Evolutionary conservation across 2,888 invertebrate genomes (phyloP).

Genomic region (Drosophila emarginata): DNA sequence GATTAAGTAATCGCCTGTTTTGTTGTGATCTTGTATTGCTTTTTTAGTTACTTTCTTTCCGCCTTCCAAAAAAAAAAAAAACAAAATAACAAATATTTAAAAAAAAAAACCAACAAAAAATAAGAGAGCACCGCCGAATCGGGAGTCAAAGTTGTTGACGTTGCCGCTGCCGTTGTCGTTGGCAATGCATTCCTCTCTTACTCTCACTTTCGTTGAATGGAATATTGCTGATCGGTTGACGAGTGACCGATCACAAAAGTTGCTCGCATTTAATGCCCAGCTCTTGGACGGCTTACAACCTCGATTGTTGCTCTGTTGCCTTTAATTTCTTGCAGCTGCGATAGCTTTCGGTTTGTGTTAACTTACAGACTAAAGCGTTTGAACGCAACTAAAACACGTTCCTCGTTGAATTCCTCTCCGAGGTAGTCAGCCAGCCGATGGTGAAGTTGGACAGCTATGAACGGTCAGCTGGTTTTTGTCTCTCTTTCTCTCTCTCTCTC

Average conservation of each 20-base stretch:
- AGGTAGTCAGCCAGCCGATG: constrained; percentile 4
- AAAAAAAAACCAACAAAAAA: constrained; percentile 10
- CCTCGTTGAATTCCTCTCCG: constrained; percentile 63
- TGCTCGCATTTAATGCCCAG: constrained; percentile 56
- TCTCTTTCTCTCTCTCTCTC: not conserved
- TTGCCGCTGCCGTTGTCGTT: too few species aligned
- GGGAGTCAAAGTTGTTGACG: not conserved
- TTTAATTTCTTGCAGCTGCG: constrained; percentile 41
- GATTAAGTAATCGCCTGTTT: constrained; percentile 63
- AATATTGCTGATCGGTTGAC: constrained; percentile 18
- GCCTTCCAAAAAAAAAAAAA: constrained; percentile 28
- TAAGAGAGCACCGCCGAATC: constrained; percentile 1
- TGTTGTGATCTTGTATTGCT: constrained; percentile 17
- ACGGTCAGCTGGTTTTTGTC: constrained; percentile 35
- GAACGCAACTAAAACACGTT: constrained; percentile 75
- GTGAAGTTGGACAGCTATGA: not conserved
- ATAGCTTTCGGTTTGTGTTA: constrained; percentile 53
- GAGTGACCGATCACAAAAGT: constrained; percentile 46
- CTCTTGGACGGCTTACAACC: constrained; percentile 54
- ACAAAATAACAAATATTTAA: not conserved
- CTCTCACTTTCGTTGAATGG: constrained; percentile 50
- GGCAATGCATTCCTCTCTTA: constrained; percentile 12
- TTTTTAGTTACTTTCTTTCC: constrained; percentile 63
- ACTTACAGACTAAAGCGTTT: constrained; percentile 78
- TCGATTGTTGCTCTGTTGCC: constrained; percentile 42